phyloP scores from a whole-genome alignment of 1,140 invertebrate genomes.

The Papilio xuthus region DNA sequence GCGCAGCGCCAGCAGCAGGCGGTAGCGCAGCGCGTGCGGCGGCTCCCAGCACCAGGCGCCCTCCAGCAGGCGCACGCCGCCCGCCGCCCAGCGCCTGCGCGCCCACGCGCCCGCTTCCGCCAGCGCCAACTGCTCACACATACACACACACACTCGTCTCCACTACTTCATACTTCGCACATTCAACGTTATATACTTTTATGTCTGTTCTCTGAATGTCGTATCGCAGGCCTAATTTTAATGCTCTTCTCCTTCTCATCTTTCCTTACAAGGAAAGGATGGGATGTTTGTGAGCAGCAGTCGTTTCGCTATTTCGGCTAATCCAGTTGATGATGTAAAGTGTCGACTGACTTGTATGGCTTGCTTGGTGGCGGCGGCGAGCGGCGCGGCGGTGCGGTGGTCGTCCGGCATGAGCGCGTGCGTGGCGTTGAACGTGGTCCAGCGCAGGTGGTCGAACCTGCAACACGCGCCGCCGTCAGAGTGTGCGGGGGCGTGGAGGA shows the following conservation, averaged over 20 bases:
- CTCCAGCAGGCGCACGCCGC: constrained; percentile 83
- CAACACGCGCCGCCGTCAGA: constrained; percentile 75
- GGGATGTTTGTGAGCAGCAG: too few relatives aligned
- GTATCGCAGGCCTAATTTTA: too few relatives aligned
- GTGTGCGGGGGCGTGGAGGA: too few relatives aligned
- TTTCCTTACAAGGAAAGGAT: too few relatives aligned
- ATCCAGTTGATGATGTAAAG: too few relatives aligned
- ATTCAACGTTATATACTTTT: not conserved
- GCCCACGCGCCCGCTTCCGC: constrained; percentile 44
- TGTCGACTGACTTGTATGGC: constrained; percentile 33
- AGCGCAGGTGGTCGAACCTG: constrained; percentile 93
- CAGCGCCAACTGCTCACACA: constrained; percentile 47
- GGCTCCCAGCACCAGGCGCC: constrained; percentile 94
- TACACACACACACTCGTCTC: not conserved
- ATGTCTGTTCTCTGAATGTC: too few relatives aligned
- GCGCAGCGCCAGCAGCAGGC: constrained; percentile 87
- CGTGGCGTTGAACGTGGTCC: constrained; percentile 92
- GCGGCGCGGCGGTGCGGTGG: constrained; percentile 68
- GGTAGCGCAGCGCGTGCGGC: constrained; percentile 93
- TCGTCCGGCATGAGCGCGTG: constrained; percentile 90
- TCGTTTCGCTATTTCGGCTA: too few relatives aligned
- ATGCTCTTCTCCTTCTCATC: too few relatives aligned
- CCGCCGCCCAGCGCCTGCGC: constrained; percentile 40
- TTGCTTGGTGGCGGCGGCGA: constrained; percentile 45
- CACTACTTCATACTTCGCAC: too few relatives aligned